Conservation (phyloP, 2,113 vertebrate species). For the Oreamnos americanus region DNA sequence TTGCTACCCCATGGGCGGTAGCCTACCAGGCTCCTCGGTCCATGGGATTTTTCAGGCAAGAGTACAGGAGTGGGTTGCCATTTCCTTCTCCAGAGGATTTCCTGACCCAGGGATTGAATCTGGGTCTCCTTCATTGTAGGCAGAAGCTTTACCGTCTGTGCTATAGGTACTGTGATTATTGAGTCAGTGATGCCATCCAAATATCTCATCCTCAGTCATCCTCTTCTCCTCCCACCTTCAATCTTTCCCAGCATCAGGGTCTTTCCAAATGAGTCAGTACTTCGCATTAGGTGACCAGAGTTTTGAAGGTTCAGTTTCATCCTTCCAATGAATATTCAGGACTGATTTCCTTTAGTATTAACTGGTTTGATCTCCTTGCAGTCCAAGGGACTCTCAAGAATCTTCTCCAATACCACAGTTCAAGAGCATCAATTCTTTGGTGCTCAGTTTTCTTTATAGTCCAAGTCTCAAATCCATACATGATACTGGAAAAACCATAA, state of each 20-base stretch:
- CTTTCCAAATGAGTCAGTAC: not conserved
- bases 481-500: not conserved
- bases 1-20: too few species aligned
- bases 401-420: not conserved
- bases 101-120: accelerated
- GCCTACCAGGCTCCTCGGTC: too few species aligned
- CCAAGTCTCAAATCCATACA: not conserved
- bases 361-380: not conserved
- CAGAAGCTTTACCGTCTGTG: accelerated
- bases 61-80: too few species aligned
- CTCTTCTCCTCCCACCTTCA: not conserved
- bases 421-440: not conserved
- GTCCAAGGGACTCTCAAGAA: not conserved
- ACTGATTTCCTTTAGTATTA: not conserved
- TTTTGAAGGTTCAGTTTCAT: not conserved
- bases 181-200: not conserved
- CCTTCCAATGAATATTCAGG: not conserved
- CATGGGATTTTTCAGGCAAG: too few species aligned
- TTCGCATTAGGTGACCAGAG: not conserved
- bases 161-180: not conserved
- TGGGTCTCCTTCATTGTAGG: too few species aligned
- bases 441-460: not conserved
- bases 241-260: not conserved
- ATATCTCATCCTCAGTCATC: not conserved
- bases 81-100: too few species aligned